Evolutionary conservation across 92 coral and sea anemone species (phyloP), one percentile per base, ranked within the genome.

Genomic region (Hydrozoanthus gracilis): DNA sequence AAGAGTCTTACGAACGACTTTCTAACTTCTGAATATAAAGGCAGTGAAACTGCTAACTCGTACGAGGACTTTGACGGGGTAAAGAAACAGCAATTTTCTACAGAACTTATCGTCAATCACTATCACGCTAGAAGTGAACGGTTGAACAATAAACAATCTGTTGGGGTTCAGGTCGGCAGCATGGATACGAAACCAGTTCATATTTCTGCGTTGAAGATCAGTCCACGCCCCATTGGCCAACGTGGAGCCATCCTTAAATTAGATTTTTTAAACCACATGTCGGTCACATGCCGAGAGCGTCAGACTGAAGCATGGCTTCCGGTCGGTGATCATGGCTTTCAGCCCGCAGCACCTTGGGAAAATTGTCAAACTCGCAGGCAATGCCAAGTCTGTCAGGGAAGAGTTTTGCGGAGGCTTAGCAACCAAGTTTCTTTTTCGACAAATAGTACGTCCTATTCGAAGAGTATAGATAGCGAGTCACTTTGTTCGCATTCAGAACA

Each of bases 81-180:
- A n/a, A 78, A 44, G 51, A 60, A 45, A 3, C 35, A 51, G 8
- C 49, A 44, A 10, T 79, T 79, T 64, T 16, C 84, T 8, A 46
- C 84, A 16, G 84, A 79, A 8, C 55, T 62, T 51, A 11, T 62
- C 4, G 8, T 46, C 12, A 44, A 55, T 58, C 39, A 78, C 12
- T 39, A 55, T 58, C 39, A 78, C 35, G 51, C 55, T 13, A 10
- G 11, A 56, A 78, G 50, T 3, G 61, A 47, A 12, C 56, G 55
- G 10, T 51, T 3, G 50, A 68, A 64, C 3, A 35, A 51, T 44
- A 72, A 50, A 4, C 72, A 47, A 44, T 79, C 84, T 9, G 46
- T 79, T 47, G 84, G 84, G 27, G 55, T 79, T 27, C 84, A 79
- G 60, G 84, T 79, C 3, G 60, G 12, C 7, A 44, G 73, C 44